A percentile compares a stretch with the other conserved stretches of the same genome.
Evolutionary conservation across 2,888 invertebrate species (phyloP).

Genomic region (Melinaea marsaeus): DNA sequence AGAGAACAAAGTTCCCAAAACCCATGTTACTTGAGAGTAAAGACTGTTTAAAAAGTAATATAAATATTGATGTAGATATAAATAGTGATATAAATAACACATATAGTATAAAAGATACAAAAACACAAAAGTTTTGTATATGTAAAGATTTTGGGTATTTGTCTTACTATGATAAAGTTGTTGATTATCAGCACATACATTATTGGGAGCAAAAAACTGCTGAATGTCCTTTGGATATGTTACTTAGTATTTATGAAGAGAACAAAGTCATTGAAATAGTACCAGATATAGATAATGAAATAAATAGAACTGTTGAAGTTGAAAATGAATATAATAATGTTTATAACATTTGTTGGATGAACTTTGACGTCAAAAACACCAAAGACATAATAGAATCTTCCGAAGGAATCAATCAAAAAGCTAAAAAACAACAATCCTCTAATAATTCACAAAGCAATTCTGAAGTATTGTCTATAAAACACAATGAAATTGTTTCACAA

Average conservation of each 20-base stretch:
- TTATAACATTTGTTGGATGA: conserved; percentile 3
- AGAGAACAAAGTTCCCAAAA: conserved; percentile 23
- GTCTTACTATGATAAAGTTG: conserved; percentile 42
- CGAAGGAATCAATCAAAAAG: background rate
- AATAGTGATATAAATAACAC: conserved; percentile 20
- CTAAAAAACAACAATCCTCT: background rate
- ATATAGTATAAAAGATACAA: conserved; percentile 21
- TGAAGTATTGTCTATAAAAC: background rate
- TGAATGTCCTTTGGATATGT: conserved; percentile 39
- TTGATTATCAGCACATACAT: conserved; percentile 58
- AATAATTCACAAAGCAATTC: background rate
- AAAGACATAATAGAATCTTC: background rate
- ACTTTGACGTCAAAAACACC: conserved; percentile 3
- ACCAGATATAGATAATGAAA: conserved; percentile 10
- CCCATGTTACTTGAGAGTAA: background rate
- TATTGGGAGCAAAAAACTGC: conserved; percentile 44
- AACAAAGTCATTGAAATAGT: conserved; percentile 19
- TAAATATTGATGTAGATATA: conserved; percentile 28
- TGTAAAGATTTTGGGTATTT: conserved; percentile 62
- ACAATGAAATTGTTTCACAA: no score
- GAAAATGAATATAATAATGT: background rate
- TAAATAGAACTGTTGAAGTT: background rate
- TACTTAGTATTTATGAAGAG: conserved; percentile 55
- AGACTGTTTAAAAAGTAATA: conserved; percentile 8
- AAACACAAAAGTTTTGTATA: conserved; percentile 45